Evolutionary conservation across 2,113 vertebrate species (phyloP).

Genomic region (Proterorhinus semilunaris): DNA sequence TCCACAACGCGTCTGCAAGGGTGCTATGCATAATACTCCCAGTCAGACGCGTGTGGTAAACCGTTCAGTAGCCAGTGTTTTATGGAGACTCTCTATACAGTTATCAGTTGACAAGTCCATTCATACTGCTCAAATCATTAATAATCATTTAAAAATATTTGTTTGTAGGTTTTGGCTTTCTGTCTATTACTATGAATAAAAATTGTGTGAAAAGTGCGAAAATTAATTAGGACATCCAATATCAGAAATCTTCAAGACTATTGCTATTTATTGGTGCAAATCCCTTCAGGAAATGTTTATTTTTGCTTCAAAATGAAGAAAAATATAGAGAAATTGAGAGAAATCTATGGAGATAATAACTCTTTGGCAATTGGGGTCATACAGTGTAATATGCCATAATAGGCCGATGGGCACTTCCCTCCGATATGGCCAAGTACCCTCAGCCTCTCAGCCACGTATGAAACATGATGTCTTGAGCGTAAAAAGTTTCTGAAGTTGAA

Average conservation of each 20-base stretch:
- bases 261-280: background rate
- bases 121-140: background rate
- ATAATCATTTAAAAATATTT: background rate
- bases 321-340: no score
- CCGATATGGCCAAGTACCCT: background rate
- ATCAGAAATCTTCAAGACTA: background rate
- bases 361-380: no score
- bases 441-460: background rate
- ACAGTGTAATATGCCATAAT: no score
- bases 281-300: background rate
- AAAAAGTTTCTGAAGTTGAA: constrained; percentile 44
- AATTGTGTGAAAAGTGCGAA: background rate
- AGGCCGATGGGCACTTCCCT: no score
- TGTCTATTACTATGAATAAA: background rate
- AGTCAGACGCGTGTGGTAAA: constrained; percentile 1
- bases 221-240: background rate
- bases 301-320: no score
- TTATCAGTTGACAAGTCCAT: background rate
- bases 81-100: background rate
- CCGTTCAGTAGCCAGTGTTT: background rate
- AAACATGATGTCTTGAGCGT: background rate
- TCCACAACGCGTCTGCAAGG: constrained; percentile 1
- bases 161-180: background rate
- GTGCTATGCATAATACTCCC: constrained; percentile 6
- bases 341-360: no score